Base-by-base conservation (phyloP, 2,888 invertebrate genomes). In the Eumerus sabulonum region DNA sequence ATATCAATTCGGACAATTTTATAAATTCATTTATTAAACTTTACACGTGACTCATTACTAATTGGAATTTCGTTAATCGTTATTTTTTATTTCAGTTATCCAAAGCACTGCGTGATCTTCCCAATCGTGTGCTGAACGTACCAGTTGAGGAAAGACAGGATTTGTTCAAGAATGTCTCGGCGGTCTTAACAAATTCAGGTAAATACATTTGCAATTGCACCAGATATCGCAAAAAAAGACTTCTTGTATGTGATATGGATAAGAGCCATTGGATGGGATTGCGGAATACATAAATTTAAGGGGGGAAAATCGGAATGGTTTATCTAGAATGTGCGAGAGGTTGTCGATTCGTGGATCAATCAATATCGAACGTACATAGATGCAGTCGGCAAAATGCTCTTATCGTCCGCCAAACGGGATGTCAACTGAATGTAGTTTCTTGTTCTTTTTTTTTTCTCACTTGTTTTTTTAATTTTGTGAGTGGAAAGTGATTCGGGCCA, bases 101-200 rank as follows among this genome's bases (percentile, higher is more conserved):
- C 18, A 86, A 84, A 59, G 87, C 88, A n/a, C 84, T 89, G 54
- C 85, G 86, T 9, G 89, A 89, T 84, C 84, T 89, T 54, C 87
- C 89, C 1, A 88, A 87, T 76, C 86, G 87, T 73, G 87, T 87
- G 11, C 81, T 89, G 1, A 85, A 85, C 82, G 86, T 86, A 16
- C 54, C 85, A 36, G 71, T 85, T 1, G 87, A 88, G 13, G 89
- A 89, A 81, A 85, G 89, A 47, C 79, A 76, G 19, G 76, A 82
- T 63, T 71, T 89, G 9, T 89, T 89, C 82, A 76, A 85, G 60
- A 86, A 86, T 84, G 86, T 89, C 2, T 83, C 84, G 27, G 82
- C 84, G 17, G 92, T 94, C 87, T 90, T 95, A 87, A 90, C 92
- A 85, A 92, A 93, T 87, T 92, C 94, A 90, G 95, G 96, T 96